A percentile compares a stretch with the other conserved stretches of the same genome.
Evolutionary conservation across 2,113 vertebrate species (phyloP).

Genomic region (Numenius arquata): DNA sequence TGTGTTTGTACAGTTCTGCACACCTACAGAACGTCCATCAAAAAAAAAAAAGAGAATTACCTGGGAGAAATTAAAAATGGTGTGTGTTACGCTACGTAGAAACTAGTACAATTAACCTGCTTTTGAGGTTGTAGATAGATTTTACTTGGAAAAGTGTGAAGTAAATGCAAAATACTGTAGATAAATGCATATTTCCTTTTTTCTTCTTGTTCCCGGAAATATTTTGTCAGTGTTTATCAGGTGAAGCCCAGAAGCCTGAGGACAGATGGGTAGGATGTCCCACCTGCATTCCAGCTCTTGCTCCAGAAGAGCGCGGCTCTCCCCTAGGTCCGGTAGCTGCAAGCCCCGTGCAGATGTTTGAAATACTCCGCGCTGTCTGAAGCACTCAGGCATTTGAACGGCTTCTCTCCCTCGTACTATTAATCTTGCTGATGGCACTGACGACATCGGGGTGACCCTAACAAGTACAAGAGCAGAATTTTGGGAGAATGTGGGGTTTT

Average conservation of each 20-base stretch:
- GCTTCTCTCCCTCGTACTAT: not conserved
- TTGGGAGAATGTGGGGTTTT: not conserved
- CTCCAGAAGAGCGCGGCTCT: not conserved
- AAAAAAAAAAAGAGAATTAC: not conserved
- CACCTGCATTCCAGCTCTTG: conserved; percentile 26
- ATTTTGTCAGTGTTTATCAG: conserved; percentile 30
- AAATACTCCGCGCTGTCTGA: not conserved
- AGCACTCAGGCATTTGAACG: not conserved
- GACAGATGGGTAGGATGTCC: conserved; percentile 31
- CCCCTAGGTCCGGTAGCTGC: not conserved
- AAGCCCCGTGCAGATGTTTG: conserved; percentile 50
- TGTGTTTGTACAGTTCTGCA: not conserved
- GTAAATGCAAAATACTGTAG: not conserved
- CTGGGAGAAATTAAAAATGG: not conserved
- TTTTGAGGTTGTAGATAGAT: not conserved
- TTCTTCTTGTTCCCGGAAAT: conserved; percentile 35
- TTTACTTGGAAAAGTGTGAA: not conserved
- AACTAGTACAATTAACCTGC: not conserved
- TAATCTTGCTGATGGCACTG: conserved; percentile 5
- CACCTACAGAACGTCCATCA: not conserved
- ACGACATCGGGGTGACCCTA: not conserved
- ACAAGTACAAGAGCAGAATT: not conserved
- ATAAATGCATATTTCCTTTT: not conserved
- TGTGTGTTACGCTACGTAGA: not conserved
- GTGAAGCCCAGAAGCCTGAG: conserved; percentile 14